Evolutionary conservation across 92 coral and sea anemone genomes (phyloP), one percentile per base, ranked within the genome.

Genomic region (Umimayanthus kanabou): DNA sequence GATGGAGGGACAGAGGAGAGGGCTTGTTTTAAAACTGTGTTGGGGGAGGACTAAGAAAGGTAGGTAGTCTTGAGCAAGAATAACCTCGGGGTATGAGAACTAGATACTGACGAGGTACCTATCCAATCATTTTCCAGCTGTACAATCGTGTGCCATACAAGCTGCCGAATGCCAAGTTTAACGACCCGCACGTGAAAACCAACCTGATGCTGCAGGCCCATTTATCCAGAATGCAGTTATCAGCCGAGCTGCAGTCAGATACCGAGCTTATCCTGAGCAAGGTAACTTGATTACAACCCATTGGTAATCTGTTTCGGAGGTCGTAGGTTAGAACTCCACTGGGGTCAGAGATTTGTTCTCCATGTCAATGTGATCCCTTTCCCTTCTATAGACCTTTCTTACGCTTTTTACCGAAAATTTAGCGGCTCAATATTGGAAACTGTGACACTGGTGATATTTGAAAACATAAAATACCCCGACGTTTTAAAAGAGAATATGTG

Each of bases 221-320:
- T 85, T 81, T 97, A 80, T 97, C 99, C 58, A 95, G 99, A 83
- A 94, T 95, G 94, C 98, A 95, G 91, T 85, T 97, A 65, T 97
- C 99, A 30, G 98, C 99, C 39, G 99, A 97, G 83, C 92, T 97
- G 78, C 99, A 97, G 91, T 97, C 99, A 28, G 99, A 97, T 84
- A 97, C 99, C 0, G 99, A 97, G 89, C 91, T 89, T 22, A 97
- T 97, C 49, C 94, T 97, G 29, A 93, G 93, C 89, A 97, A 95
- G 97, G 99, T 95, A 72, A 66, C 72, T 47, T 73, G 66, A 18
- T 61, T 61, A 42, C 30, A 45, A 45, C 50, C 50, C 50, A 45
- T 1, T 45, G 50, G 50, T 45, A 33, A 39, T 23, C 13, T 20
- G 81, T 77, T 23, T 1, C 7, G 81, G 10, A 74, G 18, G 65